These are phyloP conservation scores for Temnothorax nylanderi DNA, from an alignment of 1,140 invertebrate genomes.

Conservation along the genomic window DNA sequence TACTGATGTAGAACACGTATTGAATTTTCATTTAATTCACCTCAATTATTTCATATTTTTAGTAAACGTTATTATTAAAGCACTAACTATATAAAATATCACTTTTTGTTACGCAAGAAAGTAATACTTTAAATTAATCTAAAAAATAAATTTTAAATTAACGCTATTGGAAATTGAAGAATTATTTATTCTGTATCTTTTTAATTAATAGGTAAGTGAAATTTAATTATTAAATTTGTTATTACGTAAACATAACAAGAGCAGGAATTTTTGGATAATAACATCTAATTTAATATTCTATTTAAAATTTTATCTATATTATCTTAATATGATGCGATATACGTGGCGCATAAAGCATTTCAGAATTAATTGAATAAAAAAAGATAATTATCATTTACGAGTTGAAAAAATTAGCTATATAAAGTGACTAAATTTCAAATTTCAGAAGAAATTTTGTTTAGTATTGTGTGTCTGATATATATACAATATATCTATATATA, in stretches of 20 bases:
- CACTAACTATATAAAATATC: neutral
- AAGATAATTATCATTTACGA: neutral
- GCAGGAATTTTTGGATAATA: neutral
- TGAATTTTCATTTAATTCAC: neutral
- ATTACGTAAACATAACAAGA: neutral
- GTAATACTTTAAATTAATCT: neutral
- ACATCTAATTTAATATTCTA: neutral
- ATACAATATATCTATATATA: too few species aligned
- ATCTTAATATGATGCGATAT: neutral
- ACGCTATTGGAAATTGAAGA: neutral
- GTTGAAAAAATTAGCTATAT: neutral
- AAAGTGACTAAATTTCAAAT: conserved; percentile 44
- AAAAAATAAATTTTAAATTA: conserved; percentile 8
- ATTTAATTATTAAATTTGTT: conserved; percentile 21
- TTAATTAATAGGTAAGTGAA: neutral
- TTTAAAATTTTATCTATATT: neutral
- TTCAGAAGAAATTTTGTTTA: conserved; percentile 44
- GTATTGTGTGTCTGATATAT: conserved; percentile 28
- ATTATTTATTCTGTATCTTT: neutral
- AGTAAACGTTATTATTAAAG: neutral
- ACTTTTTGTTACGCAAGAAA: neutral
- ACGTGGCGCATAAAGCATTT: neutral
- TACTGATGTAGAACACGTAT: neutral
- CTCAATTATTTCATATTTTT: neutral
- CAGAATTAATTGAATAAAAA: neutral